Base-by-base conservation (phyloP, 2,113 vertebrate species). In the Phylloscopus trochilus region DNA sequence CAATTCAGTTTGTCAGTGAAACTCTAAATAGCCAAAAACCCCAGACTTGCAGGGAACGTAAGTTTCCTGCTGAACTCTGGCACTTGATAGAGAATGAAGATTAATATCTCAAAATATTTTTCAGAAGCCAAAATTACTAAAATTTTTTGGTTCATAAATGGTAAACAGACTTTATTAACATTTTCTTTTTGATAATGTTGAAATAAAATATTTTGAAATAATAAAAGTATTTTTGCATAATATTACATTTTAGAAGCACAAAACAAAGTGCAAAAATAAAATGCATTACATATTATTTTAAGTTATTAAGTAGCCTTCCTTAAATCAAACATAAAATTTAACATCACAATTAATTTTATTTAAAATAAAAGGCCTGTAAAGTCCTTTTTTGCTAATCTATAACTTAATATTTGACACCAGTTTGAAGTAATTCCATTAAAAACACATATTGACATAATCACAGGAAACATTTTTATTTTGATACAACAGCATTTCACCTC, bases 1-100 rank as follows among this genome's bases (percentile, higher is more conserved):
- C 84, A 89, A 85, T 95, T 95, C 91, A 89, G 55, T 83, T 95
- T 93, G 90, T 88, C 82, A 88, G 19, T 74, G 35, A 90, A 72
- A 83, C 44, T 92, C 51, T 83, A 95, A 96, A 92, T n/a, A 95
- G 64, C 21, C 27, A 78, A 76, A 89, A 87, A 33, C 4, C 0
- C 0, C 75, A 94, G 82, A 83, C 63, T 43, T 87, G 30, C 43
- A 84, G 47, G 49, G 23, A 95, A 67, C 47, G 4, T 62, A 89
- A 79, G 43, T 62, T 95, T 96, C 89, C 89, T 95, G 87, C 53
- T 84, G 64, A 87, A 85, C 62, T 89, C 44, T 56, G 31, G 23
- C 27, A 26, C 64, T 26, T 27, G 39, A 30, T 52, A 77, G 17
- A 51, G 23, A 67, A 85, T 70, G 39, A 88, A 77, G 43, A 62